Percentiles rank a stretch among this genome's conserved stretches.
Conservation (phyloP, 2,797 vertebrate species). For the Arrhamphus sclerolepis region DNA sequence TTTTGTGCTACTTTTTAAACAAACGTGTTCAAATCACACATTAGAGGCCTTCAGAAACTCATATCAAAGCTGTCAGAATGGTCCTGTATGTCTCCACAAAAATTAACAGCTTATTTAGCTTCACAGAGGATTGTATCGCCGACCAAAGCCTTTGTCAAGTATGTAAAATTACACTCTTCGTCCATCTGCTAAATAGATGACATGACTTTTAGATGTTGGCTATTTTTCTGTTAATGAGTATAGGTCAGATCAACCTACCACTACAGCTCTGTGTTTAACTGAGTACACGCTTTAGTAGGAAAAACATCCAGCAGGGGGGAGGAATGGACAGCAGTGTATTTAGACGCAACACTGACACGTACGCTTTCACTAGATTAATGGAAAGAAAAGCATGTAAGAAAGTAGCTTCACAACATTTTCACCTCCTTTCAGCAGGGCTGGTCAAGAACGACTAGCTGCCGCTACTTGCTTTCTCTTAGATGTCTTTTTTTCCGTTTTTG, state of each 20-base stretch:
- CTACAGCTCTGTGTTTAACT: no score
- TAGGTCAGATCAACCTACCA: no score
- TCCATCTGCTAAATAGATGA: no score
- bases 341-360: not conserved
- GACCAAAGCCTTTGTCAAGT: not conserved
- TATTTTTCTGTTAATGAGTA: no score
- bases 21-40: conserved; percentile 22
- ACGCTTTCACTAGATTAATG: not conserved
- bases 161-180: no score
- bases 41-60: conserved; percentile 1
- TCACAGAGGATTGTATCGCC: not conserved
- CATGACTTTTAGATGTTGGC: no score
- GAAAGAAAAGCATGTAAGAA: not conserved
- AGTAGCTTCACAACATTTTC: conserved; percentile 1
- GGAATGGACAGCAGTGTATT: not conserved
- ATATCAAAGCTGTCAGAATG: no score
- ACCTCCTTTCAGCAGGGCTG: conserved; percentile 27
- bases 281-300: no score
- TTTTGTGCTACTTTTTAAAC: conserved; percentile 8
- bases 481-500: conserved; percentile 49
- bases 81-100: no score
- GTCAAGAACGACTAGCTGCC: conserved; percentile 47
- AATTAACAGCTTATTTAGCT: conserved; percentile 10
- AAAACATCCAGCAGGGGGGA: no score
- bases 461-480: conserved; percentile 33